Evolutionary conservation across 1,140 invertebrate genomes (phyloP).

Genomic region (Andrena cerasifolii): DNA sequence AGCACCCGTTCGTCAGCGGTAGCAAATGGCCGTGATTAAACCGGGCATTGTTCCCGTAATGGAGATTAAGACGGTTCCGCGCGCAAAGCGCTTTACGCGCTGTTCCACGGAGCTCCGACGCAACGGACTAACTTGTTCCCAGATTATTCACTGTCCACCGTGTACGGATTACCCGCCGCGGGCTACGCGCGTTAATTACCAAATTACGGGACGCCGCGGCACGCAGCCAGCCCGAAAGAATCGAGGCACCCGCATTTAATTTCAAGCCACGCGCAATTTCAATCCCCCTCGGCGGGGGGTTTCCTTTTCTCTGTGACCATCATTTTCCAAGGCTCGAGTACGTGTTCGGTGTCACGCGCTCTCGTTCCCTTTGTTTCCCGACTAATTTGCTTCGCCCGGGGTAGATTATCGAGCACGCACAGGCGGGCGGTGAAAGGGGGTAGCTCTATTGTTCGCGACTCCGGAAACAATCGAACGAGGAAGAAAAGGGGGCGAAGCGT

Average conservation of each 20-base stretch:
- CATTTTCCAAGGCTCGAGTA: too few species aligned
- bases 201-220: constrained; percentile 12
- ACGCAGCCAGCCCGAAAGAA: not conserved
- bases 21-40: constrained; percentile 44
- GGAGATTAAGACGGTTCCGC: constrained; percentile 42
- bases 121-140: constrained; percentile 22
- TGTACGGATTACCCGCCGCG: constrained; percentile 14
- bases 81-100: constrained; percentile 29
- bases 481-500: not conserved
- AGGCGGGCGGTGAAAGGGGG: not conserved
- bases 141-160: constrained; percentile 45
- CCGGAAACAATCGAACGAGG: constrained; percentile 21
- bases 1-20: constrained; percentile 17
- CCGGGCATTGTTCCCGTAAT: constrained; percentile 42
- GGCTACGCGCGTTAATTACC: not conserved
- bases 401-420: not conserved
- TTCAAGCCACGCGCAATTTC: too few species aligned
- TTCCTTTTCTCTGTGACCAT: too few species aligned
- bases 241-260: too few species aligned
- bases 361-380: too few species aligned
- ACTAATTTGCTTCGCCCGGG: not conserved
- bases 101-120: not conserved
- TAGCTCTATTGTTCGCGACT: constrained; percentile 9
- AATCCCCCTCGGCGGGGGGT: not conserved
- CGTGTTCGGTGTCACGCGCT: too few species aligned